These are phyloP conservation scores for Ctenopoma kingsleyae DNA, from an alignment of 2,797 vertebrate genomes.

Conservation along the genomic window DNA sequence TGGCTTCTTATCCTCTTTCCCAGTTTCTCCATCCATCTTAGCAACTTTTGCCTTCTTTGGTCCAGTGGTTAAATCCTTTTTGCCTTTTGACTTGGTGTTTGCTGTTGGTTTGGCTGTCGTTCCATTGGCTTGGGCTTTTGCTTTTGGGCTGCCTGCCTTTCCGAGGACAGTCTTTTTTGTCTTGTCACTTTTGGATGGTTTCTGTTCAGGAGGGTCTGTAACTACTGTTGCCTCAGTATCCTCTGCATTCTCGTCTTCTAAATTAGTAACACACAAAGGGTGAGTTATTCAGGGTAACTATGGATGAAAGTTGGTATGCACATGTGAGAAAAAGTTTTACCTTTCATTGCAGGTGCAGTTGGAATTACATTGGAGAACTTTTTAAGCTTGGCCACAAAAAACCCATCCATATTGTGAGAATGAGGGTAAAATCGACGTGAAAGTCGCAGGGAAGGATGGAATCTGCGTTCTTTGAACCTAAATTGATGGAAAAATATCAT, in stretches of 20 bases:
- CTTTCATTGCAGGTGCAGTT: constrained; percentile 73
- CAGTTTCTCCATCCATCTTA: constrained; percentile 71
- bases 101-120: constrained; percentile 45
- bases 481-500: neutral
- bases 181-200: constrained; percentile 61
- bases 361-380: constrained; percentile 95
- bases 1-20: constrained; percentile 56
- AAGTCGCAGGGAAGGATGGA: constrained; percentile 91
- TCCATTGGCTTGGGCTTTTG: constrained; percentile 70
- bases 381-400: constrained; percentile 97
- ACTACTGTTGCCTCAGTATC: constrained; percentile 55
- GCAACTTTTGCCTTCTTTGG: constrained; percentile 81
- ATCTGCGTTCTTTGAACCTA: constrained; percentile 94
- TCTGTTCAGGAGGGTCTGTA: constrained; percentile 42
- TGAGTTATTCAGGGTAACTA: constrained; percentile 9
- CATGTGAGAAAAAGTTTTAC: constrained; percentile 48
- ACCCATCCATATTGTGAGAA: constrained; percentile 98
- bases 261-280: constrained; percentile 11
- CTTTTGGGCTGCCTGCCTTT: constrained; percentile 40
- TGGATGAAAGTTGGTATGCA: neutral
- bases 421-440: constrained; percentile 95
- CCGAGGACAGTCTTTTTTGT: constrained; percentile 38
- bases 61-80: constrained; percentile 60
- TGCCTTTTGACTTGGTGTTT: constrained; percentile 54
- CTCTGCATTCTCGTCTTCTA: constrained; percentile 66